Percentiles rank a stretch among this genome's conserved stretches.
Evolutionary conservation across 2,888 invertebrate genomes (phyloP).

Genomic region (Carabus problematicus): DNA sequence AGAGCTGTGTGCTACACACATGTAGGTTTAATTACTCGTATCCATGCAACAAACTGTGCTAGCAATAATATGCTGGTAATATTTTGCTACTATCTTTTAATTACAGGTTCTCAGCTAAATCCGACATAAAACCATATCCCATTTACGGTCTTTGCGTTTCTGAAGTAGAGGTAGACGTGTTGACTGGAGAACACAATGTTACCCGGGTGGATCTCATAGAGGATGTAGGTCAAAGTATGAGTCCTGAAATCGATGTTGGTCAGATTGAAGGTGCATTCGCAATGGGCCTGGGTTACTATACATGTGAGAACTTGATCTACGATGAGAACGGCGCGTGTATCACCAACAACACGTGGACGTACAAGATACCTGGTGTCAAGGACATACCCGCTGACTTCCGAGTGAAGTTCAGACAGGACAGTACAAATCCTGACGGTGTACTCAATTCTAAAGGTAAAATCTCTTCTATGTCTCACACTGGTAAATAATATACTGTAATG

Average conservation of each 20-base stretch:
- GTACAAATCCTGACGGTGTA: slow-evolving; percentile 70
- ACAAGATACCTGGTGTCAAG: slow-evolving; percentile 78
- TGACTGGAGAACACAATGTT: slow-evolving; percentile 78
- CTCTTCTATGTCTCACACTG: too few species aligned
- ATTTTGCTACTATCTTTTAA: slow-evolving; percentile 54
- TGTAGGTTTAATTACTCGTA: slow-evolving; percentile 57
- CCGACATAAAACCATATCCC: slow-evolving; percentile 66
- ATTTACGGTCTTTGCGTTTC: slow-evolving; percentile 70
- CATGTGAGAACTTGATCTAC: slow-evolving; percentile 73
- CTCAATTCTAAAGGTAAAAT: slow-evolving; percentile 74
- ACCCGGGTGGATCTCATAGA: slow-evolving; percentile 74
- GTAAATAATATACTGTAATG: too few species aligned
- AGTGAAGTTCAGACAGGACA: slow-evolving; percentile 71
- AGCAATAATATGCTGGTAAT: too few species aligned
- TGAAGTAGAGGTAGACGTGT: slow-evolving; percentile 79
- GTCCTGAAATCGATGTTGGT: slow-evolving; percentile 75
- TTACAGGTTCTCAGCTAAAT: slow-evolving; percentile 58
- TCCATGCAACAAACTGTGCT: too few species aligned
- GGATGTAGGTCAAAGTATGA: slow-evolving; percentile 76
- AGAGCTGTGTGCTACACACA: slow-evolving; percentile 68
- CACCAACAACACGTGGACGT: slow-evolving; percentile 83
- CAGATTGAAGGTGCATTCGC: slow-evolving; percentile 80
- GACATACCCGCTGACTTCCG: slow-evolving; percentile 81
- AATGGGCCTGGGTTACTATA: slow-evolving; percentile 72
- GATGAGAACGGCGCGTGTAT: slow-evolving; percentile 69